Base-by-base conservation (phyloP, 2,888 invertebrate species). In the Caenorhabditis panamensis region DNA sequence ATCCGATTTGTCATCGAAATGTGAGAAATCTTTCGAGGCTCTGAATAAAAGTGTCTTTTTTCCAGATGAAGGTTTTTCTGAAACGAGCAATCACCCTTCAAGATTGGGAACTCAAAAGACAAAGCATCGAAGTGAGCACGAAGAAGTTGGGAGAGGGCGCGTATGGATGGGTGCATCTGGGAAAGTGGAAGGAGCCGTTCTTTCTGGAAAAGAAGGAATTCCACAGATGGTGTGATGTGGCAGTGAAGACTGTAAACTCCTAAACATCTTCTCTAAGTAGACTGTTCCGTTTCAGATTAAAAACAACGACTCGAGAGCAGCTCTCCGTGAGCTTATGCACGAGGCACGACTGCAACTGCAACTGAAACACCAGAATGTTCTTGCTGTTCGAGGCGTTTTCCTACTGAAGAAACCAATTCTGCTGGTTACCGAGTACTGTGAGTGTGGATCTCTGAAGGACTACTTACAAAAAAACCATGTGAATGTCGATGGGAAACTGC, bases 141-240 rank as follows among this genome's bases (percentile, higher is more conserved):
- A 71, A 67, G 36, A 76, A 75, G 20, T 36, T 76, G n/a, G 76
- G 76, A 44, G 76, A 68, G 59, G 76, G 76, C 4, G 76, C 76
- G 9, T 76, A 51, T 26, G 76, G 76, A 31, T 59, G 59, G 41
- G 72, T 72, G 11, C 62, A 24, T 26, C 22, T 72, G 18, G 72
- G 72, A 44, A 49, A 36, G 53, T 71, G 71, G 71, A 62, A 62
- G 22, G 62, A 71, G 28, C 61, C 71, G 44, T 62, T 71, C n/a
- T 56, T 62, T 36, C 31, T 62, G 9, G 63, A 63, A n/a, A 54
- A 36, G 49, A 71, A 71, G n/a, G 71, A 71, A 26, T 62, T 62
- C 31, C 41, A 62, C 22, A 61, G 56, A 22, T 63, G 63, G 72
- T 56, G 62, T 56, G 72, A 72, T 28, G 72, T 72, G 47, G 72